Base-by-base conservation (phyloP, 2,888 invertebrate species). In the Sarcophaga rosellei region DNA sequence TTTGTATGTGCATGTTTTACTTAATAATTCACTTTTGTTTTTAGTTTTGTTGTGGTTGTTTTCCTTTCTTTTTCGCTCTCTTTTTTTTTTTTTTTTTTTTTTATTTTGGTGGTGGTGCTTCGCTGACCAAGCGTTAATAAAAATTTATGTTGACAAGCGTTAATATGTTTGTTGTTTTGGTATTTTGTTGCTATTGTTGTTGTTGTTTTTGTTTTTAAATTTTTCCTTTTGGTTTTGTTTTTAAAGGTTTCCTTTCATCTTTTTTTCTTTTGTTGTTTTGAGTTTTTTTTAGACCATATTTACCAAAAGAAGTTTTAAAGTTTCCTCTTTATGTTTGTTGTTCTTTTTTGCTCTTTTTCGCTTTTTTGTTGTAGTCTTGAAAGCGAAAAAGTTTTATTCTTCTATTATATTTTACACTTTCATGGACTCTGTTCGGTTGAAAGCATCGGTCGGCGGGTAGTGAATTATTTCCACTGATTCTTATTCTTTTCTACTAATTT, bases 91-190 rank as follows among this genome's bases (percentile, higher is more conserved):
- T 12, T 70, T 53, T 11, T 63, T 65, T 35, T 44, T 75, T 45
- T 2, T 10, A 66, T 44, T 63, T 72, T 72, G 47, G 3, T 70
- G 25, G 77, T 47, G 12, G 79, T 61, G 80, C 80, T 86, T 86
- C 21, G 80, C 47, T 77, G 80, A 53, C 73, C 82, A 76, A 79
- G 76, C 79, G 76, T 80, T 74, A 53, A 76, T 75, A 79, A 79
- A 75, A 70, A 65, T 75, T 70, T 61, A 72, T 47, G 68, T 68
- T 80, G 82, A 83, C 86, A 83, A 76, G 70, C 72, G 72, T 68
- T 85, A 86, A 82, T 76, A 73, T 73, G 21, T 68, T 73, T 73
- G 63, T 69, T 68, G 53, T 85, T 47, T n/a, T 10, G 17, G 17
- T 72, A 62, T 3, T 53, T 35, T 35, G 35, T 35, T 35, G 72